Conservation (phyloP, 2,113 vertebrate genomes). For the Oryzias curvinotus region DNA sequence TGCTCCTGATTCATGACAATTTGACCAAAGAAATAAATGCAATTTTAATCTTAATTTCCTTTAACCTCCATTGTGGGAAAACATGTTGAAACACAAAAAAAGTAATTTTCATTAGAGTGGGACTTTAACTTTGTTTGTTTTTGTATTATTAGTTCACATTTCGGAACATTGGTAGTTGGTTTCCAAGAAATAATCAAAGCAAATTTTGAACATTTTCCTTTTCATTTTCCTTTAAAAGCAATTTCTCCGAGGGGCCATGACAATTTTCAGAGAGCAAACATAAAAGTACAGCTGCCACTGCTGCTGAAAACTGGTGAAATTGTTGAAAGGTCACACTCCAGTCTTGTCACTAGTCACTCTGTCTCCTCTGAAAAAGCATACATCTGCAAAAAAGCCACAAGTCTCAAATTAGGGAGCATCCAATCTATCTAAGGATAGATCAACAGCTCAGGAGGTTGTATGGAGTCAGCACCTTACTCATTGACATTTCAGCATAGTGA, state of each 20-base stretch:
- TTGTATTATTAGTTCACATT: too few relatives aligned
- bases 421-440: conserved; percentile 41
- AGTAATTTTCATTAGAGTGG: too few relatives aligned
- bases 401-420: conserved; percentile 39
- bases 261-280: conserved; percentile 17
- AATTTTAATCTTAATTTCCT: too few relatives aligned
- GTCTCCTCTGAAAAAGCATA: conserved; percentile 38
- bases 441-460: conserved; percentile 25
- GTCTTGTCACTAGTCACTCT: conserved; percentile 29
- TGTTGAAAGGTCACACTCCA: conserved; percentile 54
- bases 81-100: too few relatives aligned
- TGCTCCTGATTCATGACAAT: too few relatives aligned
- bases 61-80: too few relatives aligned
- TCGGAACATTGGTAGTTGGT: too few relatives aligned
- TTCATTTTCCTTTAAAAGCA: conserved; percentile 8
- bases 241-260: not conserved
- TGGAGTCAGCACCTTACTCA: conserved; percentile 54
- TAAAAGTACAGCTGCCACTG: conserved; percentile 24
- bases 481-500: conserved; percentile 52
- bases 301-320: conserved; percentile 17
- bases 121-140: too few relatives aligned
- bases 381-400: conserved; percentile 26
- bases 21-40: too few relatives aligned
- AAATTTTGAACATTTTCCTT: not conserved
- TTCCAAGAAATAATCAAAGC: too few relatives aligned